Evolutionary conservation across 2,113 vertebrate species (phyloP).

Genomic region (Corydoras maculifer): DNA sequence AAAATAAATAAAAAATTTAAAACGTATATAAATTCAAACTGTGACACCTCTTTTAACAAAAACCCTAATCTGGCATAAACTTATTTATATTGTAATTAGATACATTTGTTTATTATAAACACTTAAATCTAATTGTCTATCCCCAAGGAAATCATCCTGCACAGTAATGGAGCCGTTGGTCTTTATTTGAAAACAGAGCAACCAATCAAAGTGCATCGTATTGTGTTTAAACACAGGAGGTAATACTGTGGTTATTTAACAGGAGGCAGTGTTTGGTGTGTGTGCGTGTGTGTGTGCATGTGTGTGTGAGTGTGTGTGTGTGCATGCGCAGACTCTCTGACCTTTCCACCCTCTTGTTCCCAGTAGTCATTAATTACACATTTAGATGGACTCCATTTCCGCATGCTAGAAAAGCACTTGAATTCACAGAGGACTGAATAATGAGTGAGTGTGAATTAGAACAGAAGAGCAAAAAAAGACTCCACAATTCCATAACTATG

Average conservation of each 20-base stretch:
- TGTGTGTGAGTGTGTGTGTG: not conserved
- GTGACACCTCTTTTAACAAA: no score
- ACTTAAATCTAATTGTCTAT: no score
- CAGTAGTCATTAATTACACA: constrained; percentile 13
- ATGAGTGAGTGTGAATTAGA: not conserved
- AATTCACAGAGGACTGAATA: not conserved
- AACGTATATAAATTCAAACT: no score
- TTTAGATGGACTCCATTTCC: constrained; percentile 3
- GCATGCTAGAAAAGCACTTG: not conserved
- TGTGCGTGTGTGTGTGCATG: constrained; percentile 1
- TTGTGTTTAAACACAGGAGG: not conserved
- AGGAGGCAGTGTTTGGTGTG: not conserved
- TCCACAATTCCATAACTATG: no score
- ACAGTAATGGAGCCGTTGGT: no score
- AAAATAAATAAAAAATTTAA: no score
- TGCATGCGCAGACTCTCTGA: not conserved
- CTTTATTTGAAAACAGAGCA: no score
- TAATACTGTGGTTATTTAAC: not conserved
- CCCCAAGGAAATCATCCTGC: no score
- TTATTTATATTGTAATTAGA: no score
- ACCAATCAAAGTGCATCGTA: no score
- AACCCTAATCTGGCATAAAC: no score
- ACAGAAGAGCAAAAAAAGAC: not conserved
- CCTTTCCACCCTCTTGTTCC: not conserved
- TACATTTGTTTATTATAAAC: no score